Conservation (phyloP, 2,888 invertebrate species). For the Clistopyga incitator region DNA sequence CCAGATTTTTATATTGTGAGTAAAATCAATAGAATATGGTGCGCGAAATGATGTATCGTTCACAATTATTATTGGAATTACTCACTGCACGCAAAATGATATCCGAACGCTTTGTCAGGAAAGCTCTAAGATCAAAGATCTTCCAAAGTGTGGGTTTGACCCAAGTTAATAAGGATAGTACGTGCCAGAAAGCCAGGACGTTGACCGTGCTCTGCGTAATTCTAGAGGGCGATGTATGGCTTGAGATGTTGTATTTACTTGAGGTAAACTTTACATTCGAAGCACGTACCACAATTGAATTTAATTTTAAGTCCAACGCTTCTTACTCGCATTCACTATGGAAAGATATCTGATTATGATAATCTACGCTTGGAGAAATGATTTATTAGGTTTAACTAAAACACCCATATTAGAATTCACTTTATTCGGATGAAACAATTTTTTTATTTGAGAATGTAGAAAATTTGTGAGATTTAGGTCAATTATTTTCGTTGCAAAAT, state of each 20-base stretch:
- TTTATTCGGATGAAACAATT: too few species aligned
- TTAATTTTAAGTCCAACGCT: not conserved
- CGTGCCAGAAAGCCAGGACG: not conserved
- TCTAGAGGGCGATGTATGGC: not conserved
- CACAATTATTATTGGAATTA: not conserved
- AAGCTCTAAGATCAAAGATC: not conserved
- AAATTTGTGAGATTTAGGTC: too few species aligned
- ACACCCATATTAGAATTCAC: too few species aligned
- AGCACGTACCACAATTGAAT: not conserved
- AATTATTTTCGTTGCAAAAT: too few species aligned
- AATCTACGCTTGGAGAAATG: not conserved
- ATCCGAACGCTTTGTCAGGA: not conserved
- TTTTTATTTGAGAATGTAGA: too few species aligned
- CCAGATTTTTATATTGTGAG: too few species aligned
- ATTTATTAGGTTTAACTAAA: too few species aligned
- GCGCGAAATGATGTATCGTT: not conserved
- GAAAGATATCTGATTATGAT: not conserved
- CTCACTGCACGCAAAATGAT: not conserved
- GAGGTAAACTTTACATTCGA: not conserved
- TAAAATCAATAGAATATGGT: too few species aligned
- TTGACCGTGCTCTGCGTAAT: not conserved
- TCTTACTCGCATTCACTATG: not conserved
- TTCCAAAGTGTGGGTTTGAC: not conserved
- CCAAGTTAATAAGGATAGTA: not conserved
- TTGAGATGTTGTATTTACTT: not conserved